Evolutionary conservation across 2,113 vertebrate genomes (phyloP).

Genomic region (Lepisosteus oculatus): DNA sequence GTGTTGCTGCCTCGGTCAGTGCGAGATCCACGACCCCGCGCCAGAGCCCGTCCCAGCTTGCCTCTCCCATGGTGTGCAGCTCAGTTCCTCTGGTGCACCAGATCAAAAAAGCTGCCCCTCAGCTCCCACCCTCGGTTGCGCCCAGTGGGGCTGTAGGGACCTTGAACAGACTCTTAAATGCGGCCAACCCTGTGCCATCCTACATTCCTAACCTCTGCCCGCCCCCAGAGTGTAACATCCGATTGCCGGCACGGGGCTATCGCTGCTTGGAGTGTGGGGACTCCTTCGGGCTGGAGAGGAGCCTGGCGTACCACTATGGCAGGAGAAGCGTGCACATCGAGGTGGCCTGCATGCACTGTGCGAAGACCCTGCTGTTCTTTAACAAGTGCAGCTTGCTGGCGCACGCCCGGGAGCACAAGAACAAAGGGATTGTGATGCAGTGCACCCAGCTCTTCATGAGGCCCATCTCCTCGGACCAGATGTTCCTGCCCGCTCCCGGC

Average conservation of each 20-base stretch:
- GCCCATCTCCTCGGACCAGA: constrained; percentile 83
- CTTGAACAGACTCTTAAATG: constrained; percentile 80
- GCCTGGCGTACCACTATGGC: constrained; percentile 82
- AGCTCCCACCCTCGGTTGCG: constrained; percentile 28
- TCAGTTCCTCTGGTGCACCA: constrained; percentile 91
- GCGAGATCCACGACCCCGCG: constrained; percentile 69
- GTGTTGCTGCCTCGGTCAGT: constrained; percentile 82
- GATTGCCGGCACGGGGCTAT: constrained; percentile 81
- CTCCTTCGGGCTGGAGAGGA: constrained; percentile 87
- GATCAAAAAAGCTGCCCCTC: constrained; percentile 74
- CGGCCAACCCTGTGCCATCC: constrained; percentile 84
- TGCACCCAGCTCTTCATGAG: constrained; percentile 92
- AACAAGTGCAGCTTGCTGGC: constrained; percentile 92
- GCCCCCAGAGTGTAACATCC: constrained; percentile 76
- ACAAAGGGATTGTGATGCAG: constrained; percentile 87
- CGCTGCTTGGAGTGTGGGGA: constrained; percentile 92
- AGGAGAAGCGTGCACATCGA: constrained; percentile 91
- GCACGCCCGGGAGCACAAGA: constrained; percentile 91
- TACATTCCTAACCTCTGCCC: constrained; percentile 89
- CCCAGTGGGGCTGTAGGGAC: constrained; percentile 71
- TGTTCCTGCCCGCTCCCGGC: constrained; percentile 69
- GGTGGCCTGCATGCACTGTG: constrained; percentile 86
- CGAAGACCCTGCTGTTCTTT: constrained; percentile 84
- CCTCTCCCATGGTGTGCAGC: constrained; percentile 64
- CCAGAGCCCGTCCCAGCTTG: constrained; percentile 61